A percentile compares a stretch with the other conserved stretches of the same genome.
Evolutionary conservation across 2,797 vertebrate species (phyloP).

Genomic region (Toxotes lorentzi): DNA sequence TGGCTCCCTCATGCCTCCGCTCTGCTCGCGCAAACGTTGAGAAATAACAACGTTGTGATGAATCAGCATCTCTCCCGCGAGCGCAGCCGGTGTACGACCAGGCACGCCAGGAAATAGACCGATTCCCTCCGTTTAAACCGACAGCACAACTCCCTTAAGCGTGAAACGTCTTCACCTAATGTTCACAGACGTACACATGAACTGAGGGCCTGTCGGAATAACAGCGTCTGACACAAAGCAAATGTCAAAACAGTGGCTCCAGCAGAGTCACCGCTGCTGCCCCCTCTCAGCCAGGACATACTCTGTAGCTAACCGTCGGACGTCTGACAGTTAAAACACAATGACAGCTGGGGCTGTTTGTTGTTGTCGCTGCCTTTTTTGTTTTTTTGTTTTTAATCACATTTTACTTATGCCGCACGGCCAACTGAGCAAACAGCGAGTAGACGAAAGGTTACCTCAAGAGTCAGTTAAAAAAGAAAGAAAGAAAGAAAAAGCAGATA

Average conservation of each 20-base stretch:
- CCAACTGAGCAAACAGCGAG: conserved; percentile 7
- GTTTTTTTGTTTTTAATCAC: not conserved
- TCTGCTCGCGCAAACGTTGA: conserved; percentile 75
- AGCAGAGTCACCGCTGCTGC: conserved; percentile 20
- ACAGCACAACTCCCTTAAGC: not conserved
- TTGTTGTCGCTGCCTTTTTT: conserved; percentile 12
- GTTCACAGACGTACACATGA: conserved; percentile 13
- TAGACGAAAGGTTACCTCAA: not conserved
- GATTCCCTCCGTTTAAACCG: not conserved
- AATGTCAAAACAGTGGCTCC: conserved; percentile 66
- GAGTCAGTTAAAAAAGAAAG: too few relatives aligned
- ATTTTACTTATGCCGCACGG: conserved; percentile 21
- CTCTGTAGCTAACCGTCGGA: conserved; percentile 38
- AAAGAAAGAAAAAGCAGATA: not conserved
- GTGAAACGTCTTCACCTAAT: not conserved
- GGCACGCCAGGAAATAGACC: conserved; percentile 36
- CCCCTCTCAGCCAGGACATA: not conserved
- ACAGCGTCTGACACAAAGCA: conserved; percentile 73
- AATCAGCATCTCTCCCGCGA: conserved; percentile 86
- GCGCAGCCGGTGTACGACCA: conserved; percentile 39
- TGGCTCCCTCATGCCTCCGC: conserved; percentile 81
- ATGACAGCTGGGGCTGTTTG: conserved; percentile 21
- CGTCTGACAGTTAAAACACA: conserved; percentile 42
- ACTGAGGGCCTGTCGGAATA: conserved; percentile 43
- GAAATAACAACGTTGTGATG: conserved; percentile 89